phyloP scores from a whole-genome alignment of 2,113 vertebrate genomes.

The Picathartes gymnocephalus region DNA sequence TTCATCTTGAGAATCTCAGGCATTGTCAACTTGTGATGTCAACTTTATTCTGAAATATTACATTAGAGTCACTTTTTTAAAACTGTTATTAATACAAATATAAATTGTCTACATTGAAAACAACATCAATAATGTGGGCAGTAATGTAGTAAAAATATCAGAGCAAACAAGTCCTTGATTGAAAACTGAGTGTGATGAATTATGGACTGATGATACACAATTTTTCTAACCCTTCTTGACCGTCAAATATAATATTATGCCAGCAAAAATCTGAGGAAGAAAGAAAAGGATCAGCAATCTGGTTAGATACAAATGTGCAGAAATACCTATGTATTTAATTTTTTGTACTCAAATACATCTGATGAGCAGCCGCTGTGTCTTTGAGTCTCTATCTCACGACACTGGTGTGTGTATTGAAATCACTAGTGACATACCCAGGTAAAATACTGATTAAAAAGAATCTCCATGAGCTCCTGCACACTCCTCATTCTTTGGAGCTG shows the following conservation, averaged over 20 bases:
- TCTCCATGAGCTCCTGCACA: background rate
- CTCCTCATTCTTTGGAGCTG: background rate
- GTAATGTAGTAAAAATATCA: background rate
- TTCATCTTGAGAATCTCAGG: background rate
- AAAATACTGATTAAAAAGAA: background rate
- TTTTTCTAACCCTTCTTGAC: background rate
- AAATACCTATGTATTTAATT: background rate
- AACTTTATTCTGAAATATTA: constrained; percentile 13
- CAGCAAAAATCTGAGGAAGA: background rate
- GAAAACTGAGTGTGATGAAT: background rate
- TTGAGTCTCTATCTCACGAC: background rate
- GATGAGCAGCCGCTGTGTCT: background rate
- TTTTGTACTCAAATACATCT: background rate
- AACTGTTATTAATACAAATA: background rate
- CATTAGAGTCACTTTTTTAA: background rate
- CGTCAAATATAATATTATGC: background rate
- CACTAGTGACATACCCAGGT: background rate
- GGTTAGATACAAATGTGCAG: background rate
- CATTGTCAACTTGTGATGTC: background rate
- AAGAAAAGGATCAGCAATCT: background rate
- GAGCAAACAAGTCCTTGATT: background rate
- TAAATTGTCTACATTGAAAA: background rate
- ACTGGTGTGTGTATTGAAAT: background rate
- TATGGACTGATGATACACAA: background rate
- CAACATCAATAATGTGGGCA: background rate